Base-by-base conservation (phyloP, 2,797 vertebrate genomes). In the Halcyon chelicuti region DNA sequence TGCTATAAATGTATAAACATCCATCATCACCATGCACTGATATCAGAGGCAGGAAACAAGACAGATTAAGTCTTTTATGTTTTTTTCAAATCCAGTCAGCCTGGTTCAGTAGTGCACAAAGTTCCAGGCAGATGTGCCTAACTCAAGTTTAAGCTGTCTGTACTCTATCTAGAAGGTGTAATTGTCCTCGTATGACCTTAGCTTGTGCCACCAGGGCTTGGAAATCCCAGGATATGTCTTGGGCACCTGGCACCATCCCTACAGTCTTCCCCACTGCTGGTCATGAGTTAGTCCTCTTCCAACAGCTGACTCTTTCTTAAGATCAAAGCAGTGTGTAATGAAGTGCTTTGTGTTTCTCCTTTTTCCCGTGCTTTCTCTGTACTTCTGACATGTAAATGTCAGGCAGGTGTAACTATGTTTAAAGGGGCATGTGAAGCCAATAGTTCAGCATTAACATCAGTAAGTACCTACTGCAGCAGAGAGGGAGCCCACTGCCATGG, bases 391-490 rank as follows among this genome's bases (percentile, higher is more conserved):
- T 25, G 57, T 33, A 94, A 77, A 54, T 63, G 78, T 86, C 58
- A 84, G 52, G 93, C 95, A 96, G 93, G 94, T 94, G 85, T 65
- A 81, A 68, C n/a, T 29, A 81, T 52, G 74, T 95, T 93, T 82
- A 88, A 93, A 91, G 79, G 68, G 76, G 46, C 70, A n/a, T 0
- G 0, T 0, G 1, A 42, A 92, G 86, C 67, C 92, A 87, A 12
- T 52, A 91, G 85, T 95, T 72, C 61, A 66, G 65, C 65, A 31
- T 81, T 94, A 76, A 44, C 86, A 79, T 46, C 87, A 51, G 70
- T 66, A 58, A 70, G 31, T 84, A 31, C 62, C 55, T 94, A 46
- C 68, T 84, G 87, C 79, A 87, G 94, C 92, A 66, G 73, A 76
- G 66, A 79, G 72, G 42, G 66, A 33, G 26, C 14, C 2, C 14